Percentiles rank a stretch among this genome's conserved stretches.
Evolutionary conservation across 2,888 invertebrate genomes (phyloP).

Genomic region (Protonemura montana): DNA sequence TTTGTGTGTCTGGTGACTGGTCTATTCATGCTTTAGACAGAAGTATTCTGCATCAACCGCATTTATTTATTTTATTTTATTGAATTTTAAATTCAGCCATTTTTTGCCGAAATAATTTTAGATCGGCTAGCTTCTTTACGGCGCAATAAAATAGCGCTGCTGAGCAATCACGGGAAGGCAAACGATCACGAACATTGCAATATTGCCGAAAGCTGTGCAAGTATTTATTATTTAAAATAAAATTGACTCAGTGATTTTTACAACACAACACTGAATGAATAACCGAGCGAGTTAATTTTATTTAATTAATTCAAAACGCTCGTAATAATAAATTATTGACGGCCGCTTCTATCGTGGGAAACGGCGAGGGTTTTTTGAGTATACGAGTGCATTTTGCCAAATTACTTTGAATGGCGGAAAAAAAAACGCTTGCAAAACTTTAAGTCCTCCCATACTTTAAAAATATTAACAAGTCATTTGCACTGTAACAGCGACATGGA

Average conservation of each 20-base stretch:
- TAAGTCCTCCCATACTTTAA: too few species aligned
- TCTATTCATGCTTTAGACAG: too few species aligned
- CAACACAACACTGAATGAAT: constrained; percentile 14
- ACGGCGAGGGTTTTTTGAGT: neutral
- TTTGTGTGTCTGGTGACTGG: too few species aligned
- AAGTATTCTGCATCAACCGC: too few species aligned
- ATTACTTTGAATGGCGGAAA: too few species aligned
- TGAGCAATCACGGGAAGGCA: neutral
- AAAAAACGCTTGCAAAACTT: too few species aligned
- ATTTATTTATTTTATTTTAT: too few species aligned
- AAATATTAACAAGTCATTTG: too few species aligned
- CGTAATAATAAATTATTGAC: neutral
- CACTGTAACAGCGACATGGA: too few species aligned
- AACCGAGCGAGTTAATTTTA: neutral
- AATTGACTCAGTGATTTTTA: constrained; percentile 20
- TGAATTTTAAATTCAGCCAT: neutral
- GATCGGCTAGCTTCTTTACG: neutral
- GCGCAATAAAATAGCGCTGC: neutral
- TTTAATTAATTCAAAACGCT: neutral
- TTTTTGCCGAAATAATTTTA: neutral
- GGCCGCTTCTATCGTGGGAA: neutral
- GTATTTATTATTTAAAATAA: neutral
- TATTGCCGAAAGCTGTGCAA: neutral
- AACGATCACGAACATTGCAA: neutral
- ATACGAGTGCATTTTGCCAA: neutral